Evolutionary conservation across 2,888 invertebrate genomes (phyloP).

Genomic region (Abscondita cerata): DNA sequence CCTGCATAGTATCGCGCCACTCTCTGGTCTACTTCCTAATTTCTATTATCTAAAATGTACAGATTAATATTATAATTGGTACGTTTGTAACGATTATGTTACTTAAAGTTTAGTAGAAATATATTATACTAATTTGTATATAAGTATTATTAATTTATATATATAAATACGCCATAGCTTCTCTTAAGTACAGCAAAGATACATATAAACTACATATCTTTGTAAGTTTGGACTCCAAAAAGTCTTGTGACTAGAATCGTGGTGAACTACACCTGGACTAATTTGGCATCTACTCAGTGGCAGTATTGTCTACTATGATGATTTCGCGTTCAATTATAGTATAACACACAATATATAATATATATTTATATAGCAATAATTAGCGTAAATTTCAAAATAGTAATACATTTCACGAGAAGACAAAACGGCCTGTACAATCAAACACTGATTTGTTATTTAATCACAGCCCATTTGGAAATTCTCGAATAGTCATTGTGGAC

Average conservation of each 20-base stretch:
- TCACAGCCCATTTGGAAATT: conserved; percentile 86
- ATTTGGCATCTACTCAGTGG: conserved; percentile 41
- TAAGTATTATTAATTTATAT: conserved; percentile 54
- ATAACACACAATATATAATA: conserved; percentile 45
- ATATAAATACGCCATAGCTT: conserved; percentile 57
- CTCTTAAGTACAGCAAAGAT: conserved; percentile 37
- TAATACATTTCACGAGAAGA: conserved; percentile 61
- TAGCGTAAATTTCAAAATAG: conserved; percentile 56
- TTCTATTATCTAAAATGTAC: conserved; percentile 53
- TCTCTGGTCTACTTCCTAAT: conserved; percentile 37
- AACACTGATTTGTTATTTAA: conserved; percentile 70
- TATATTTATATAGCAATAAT: conserved; percentile 49
- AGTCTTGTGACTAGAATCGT: conserved; percentile 53
- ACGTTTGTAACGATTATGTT: conserved; percentile 65
- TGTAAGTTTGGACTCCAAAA: conserved; percentile 40
- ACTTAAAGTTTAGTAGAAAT: conserved; percentile 58
- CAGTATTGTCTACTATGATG: conserved; percentile 36
- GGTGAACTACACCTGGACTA: conserved; percentile 51
- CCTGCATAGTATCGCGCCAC: conserved; percentile 37
- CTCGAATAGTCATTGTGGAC: conserved; percentile 56
- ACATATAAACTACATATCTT: conserved; percentile 30
- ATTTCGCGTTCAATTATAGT: conserved; percentile 40
- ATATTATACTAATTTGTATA: conserved; percentile 51
- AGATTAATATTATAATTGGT: conserved; percentile 67
- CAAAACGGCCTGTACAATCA: conserved; percentile 74